A percentile compares a stretch with the other conserved stretches of the same genome.
phyloP scores from a whole-genome alignment of 2,888 invertebrate genomes.

The Drosophila affinis region DNA sequence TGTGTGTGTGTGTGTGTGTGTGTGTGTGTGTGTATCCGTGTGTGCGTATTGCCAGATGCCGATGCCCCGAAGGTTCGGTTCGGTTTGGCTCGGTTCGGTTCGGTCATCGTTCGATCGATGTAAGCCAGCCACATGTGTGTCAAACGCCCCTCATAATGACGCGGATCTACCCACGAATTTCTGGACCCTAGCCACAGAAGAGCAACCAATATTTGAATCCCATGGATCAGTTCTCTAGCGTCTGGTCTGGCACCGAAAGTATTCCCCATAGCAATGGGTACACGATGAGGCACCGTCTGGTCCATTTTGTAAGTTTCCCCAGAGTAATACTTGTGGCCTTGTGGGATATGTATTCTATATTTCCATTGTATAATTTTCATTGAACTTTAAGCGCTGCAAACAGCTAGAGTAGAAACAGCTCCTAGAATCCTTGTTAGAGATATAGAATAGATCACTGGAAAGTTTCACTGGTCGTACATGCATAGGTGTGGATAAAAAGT shows the following conservation, averaged over 20 bases:
- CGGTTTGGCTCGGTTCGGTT: slow-evolving; percentile 1
- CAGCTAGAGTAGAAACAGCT: no score
- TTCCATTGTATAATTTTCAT: neutral
- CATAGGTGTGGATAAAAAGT: no score
- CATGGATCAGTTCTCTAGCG: neutral
- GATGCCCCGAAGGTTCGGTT: neutral
- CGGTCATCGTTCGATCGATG: slow-evolving; percentile 53
- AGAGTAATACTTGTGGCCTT: neutral
- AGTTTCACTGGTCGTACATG: no score
- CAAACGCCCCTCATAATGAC: slow-evolving; percentile 76
- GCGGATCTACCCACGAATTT: slow-evolving; percentile 32
- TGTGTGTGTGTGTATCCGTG: slow-evolving; percentile 12
- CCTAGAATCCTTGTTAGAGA: no score
- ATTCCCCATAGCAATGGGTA: slow-evolving; percentile 6
- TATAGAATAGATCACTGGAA: no score
- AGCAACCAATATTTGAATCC: neutral
- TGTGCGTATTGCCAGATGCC: slow-evolving; percentile 62
- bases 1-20: slow-evolving; percentile 16
- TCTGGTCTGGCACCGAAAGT: neutral
- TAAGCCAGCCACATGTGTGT: slow-evolving; percentile 46
- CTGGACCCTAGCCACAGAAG: neutral
- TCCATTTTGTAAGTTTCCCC: slow-evolving; percentile 23
- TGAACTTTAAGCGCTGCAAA: neutral
- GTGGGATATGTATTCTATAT: neutral
- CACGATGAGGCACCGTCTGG: slow-evolving; percentile 10